Evolutionary conservation across 1,140 invertebrate genomes (phyloP), one percentile per base, ranked within the genome.

Genomic region (Agrilus planipennis): DNA sequence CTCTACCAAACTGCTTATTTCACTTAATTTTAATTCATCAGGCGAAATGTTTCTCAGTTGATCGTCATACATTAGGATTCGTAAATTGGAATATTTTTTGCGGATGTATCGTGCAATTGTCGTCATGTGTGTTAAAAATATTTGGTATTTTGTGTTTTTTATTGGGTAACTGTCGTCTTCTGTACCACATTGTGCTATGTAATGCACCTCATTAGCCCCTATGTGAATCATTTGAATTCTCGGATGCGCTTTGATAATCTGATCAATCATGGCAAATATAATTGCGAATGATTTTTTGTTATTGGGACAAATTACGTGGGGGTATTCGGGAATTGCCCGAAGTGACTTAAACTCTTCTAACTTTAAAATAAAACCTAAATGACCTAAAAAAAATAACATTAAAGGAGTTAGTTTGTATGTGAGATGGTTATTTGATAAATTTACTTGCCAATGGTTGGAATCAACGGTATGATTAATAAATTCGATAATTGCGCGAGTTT

Each of bases 381-480:
- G 90, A 5, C 89, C n/a, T n/a, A n/a, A n/a, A n/a, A n/a, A n/a
- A n/a, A n/a, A n/a, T n/a, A n/a, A n/a, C n/a, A n/a, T n/a, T n/a
- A n/a, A n/a, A n/a, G n/a, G n/a, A n/a, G n/a, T n/a, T n/a, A n/a
- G n/a, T n/a, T n/a, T n/a, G n/a, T n/a, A n/a, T n/a, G n/a, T n/a
- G n/a, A n/a, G n/a, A n/a, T n/a, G n/a, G n/a, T n/a, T n/a, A n/a
- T n/a, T n/a, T n/a, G n/a, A n/a, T n/a, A n/a, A n/a, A n/a, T n/a
- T n/a, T n/a, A n/a, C n/a, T n/a, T n/a, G n/a, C n/a, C 90, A 67
- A 95, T 92, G 5, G 90, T 93, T 66, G 94, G 92, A 3, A 95
- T 72, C 2, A 96, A 65, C 12, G 92, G 92, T 50, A 95, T 84
- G 3, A 94, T 73, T 41, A 79, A 75, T 1, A 95, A 62, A 0